These are phyloP conservation scores for Dendrolimus houi DNA, from an alignment of 2,888 invertebrate genomes.

Conservation along the genomic window DNA sequence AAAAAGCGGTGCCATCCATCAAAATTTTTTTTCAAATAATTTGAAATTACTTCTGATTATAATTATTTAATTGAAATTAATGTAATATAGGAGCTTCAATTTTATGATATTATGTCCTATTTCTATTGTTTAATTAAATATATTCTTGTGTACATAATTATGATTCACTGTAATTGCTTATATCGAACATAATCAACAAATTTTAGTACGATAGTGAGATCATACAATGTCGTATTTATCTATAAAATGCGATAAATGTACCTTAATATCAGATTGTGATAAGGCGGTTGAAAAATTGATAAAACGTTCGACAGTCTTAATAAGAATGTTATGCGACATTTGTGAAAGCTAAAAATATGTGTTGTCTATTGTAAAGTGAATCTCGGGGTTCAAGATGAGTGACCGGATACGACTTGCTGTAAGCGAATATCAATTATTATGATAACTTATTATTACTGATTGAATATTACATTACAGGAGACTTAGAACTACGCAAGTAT, in stretches of 20 bases:
- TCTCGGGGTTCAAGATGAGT: constrained; percentile 50
- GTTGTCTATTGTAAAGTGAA: constrained; percentile 36
- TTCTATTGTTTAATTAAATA: too few relatives aligned
- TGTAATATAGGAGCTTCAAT: too few relatives aligned
- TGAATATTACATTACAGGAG: too few relatives aligned
- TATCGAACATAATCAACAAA: constrained; percentile 14
- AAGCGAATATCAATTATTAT: constrained; percentile 18
- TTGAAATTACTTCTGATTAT: too few relatives aligned
- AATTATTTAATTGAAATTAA: too few relatives aligned
- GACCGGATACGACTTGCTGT: constrained; percentile 51
- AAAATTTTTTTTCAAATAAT: too few relatives aligned
- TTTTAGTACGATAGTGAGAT: constrained; percentile 17
- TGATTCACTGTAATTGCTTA: constrained; percentile 14
- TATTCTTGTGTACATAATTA: neutral
- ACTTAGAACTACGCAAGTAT: too few relatives aligned
- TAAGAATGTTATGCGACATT: constrained; percentile 24
- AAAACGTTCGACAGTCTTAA: constrained; percentile 39
- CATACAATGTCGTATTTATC: constrained; percentile 27
- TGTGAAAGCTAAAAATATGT: constrained; percentile 26
- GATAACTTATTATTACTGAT: too few relatives aligned
- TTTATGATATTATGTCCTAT: too few relatives aligned
- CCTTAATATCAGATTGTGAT: constrained; percentile 45
- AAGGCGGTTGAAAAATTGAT: constrained; percentile 48
- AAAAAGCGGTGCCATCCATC: too few relatives aligned
- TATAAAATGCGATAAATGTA: constrained; percentile 39